Evolutionary conservation across 2,888 invertebrate genomes (phyloP).

Genomic region (Bimastos eiseni): DNA sequence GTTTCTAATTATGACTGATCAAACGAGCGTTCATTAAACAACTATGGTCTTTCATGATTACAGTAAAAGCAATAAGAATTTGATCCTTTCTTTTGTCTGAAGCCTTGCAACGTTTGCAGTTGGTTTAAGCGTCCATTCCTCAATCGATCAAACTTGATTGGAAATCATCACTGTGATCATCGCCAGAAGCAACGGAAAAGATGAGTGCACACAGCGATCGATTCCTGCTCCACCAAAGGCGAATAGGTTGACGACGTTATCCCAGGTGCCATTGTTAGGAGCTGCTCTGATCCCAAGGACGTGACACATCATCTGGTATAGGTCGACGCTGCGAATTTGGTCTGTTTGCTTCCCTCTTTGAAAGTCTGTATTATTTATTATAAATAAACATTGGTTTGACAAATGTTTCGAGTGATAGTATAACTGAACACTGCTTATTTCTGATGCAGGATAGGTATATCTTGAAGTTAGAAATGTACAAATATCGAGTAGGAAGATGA

Average conservation of each 20-base stretch:
- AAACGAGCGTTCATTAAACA: too few species aligned
- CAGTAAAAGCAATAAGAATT: too few species aligned
- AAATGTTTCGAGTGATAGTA: neutral
- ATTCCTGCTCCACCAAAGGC: neutral
- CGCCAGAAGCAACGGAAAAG: neutral
- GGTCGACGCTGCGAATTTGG: neutral
- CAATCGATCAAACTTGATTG: too few species aligned
- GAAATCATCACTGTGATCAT: neutral
- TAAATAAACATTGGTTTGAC: neutral
- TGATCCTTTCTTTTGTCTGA: too few species aligned
- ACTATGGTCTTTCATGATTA: too few species aligned
- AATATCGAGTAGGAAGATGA: neutral
- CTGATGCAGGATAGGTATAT: neutral
- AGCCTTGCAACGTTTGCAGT: too few species aligned
- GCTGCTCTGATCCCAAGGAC: slow-evolving; percentile 32
- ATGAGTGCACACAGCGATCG: neutral
- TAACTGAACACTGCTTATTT: neutral
- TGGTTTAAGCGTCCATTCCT: too few species aligned
- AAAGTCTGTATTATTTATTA: slow-evolving; percentile 27
- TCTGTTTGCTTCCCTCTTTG: slow-evolving; percentile 15
- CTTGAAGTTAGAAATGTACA: neutral
- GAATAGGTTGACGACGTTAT: slow-evolving; percentile 8
- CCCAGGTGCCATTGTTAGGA: slow-evolving; percentile 38
- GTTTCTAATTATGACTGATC: too few species aligned
- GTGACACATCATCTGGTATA: slow-evolving; percentile 35